Conservation (phyloP, 2,113 vertebrate genomes). For the Haemorhous mexicanus region DNA sequence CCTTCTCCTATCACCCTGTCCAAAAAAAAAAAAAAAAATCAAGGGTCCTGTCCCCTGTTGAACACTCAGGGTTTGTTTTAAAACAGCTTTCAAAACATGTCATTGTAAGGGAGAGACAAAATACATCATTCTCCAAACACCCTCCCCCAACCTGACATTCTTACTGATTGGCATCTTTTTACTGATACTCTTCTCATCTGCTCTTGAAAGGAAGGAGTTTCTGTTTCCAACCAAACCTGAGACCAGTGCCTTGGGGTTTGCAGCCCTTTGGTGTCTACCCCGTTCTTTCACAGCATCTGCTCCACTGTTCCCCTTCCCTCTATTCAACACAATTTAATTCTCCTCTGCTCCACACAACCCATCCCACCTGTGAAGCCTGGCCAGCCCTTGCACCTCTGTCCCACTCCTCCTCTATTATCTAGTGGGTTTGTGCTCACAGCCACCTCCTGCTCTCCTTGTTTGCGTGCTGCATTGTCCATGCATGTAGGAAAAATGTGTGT, state of each 20-base stretch:
- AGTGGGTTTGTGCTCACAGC: accelerated
- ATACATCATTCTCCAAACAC: background rate
- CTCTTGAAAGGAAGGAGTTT: background rate
- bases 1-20: background rate
- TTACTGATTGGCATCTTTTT: background rate
- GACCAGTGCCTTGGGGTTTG: accelerated
- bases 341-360: background rate
- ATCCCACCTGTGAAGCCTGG: background rate
- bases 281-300: accelerated
- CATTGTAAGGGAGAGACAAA: background rate
- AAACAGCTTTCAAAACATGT: conserved; percentile 22
- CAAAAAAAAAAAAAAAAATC: background rate
- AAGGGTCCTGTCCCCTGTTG: background rate
- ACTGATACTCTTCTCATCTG: background rate
- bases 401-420: background rate
- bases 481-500: background rate
- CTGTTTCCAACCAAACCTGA: background rate
- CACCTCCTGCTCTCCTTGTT: background rate
- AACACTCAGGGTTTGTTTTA: background rate
- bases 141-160: background rate
- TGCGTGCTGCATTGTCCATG: background rate
- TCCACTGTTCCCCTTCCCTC: background rate
- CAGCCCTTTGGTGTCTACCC: background rate
- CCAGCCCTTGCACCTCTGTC: background rate
- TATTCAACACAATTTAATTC: background rate